Evolutionary conservation across 1,140 invertebrate genomes (phyloP).

Genomic region (Anagrus nilaparvatae): DNA sequence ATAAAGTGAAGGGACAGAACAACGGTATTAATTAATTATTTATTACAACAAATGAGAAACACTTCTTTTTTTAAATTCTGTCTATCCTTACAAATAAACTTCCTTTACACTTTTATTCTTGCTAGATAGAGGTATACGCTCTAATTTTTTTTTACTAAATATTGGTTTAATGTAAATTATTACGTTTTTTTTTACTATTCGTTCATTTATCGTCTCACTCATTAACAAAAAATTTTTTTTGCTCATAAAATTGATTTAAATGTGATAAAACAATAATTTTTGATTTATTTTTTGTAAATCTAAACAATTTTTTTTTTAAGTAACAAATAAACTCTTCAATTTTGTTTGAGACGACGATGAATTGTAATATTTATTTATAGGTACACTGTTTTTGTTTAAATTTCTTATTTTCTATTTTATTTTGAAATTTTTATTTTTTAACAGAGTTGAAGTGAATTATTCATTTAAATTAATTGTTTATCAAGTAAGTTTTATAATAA

Average conservation of each 20-base stretch:
- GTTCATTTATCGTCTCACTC: conserved; percentile 20
- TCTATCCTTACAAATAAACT: conserved; percentile 24
- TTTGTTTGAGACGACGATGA: conserved; percentile 17
- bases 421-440: conserved; percentile 11
- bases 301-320: too few relatives aligned
- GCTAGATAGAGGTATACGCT: conserved; percentile 29
- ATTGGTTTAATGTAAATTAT: conserved; percentile 5
- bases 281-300: too few relatives aligned
- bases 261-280: too few relatives aligned
- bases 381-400: conserved; percentile 7
- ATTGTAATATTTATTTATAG: conserved; percentile 8
- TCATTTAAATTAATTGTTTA: too few relatives aligned
- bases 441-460: too few relatives aligned
- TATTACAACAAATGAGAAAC: conserved; percentile 1
- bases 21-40: neutral
- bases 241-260: too few relatives aligned
- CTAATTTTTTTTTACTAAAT: too few relatives aligned
- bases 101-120: conserved; percentile 13
- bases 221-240: too few relatives aligned
- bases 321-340: too few relatives aligned
- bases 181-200: conserved; percentile 5
- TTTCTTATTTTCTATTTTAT: conserved; percentile 1
- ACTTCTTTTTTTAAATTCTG: conserved; percentile 20
- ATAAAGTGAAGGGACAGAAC: neutral
- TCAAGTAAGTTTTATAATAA: too few relatives aligned